These are phyloP conservation scores for Lucifuga dentata DNA, from an alignment of 2,113 vertebrate genomes.

Conservation along the genomic window DNA sequence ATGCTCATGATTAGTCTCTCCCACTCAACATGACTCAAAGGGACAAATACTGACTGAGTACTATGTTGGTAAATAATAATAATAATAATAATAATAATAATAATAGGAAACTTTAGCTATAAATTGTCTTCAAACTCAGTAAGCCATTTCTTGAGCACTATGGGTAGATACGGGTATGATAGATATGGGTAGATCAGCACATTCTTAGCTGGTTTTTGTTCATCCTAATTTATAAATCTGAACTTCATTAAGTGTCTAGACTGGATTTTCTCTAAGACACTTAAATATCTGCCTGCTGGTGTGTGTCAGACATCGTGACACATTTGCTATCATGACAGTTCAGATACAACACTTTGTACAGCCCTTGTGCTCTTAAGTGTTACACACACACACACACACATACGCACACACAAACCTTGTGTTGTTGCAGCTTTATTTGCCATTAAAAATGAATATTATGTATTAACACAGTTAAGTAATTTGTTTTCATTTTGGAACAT, in stretches of 20 bases:
- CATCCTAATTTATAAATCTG: conserved; percentile 8
- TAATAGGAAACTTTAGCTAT: too few relatives aligned
- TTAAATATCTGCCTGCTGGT: conserved; percentile 10
- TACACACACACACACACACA: neutral
- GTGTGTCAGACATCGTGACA: conserved; percentile 1
- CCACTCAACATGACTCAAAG: conserved; percentile 71
- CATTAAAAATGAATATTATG: conserved; percentile 41
- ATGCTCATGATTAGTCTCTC: conserved; percentile 60
- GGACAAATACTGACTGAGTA: conserved; percentile 49
- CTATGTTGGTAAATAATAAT: conserved; percentile 34
- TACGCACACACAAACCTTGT: conserved; percentile 3
- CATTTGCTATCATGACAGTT: conserved; percentile 8
- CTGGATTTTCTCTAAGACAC: conserved; percentile 31
- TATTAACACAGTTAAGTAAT: conserved; percentile 9
- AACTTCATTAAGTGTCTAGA: conserved; percentile 26
- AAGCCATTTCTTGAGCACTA: too few relatives aligned
- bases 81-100: conserved; percentile 2
- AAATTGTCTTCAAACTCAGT: too few relatives aligned
- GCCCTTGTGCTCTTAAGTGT: neutral
- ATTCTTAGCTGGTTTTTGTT: neutral
- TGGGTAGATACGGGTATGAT: too few relatives aligned
- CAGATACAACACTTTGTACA: conserved; percentile 13
- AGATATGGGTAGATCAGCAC: too few relatives aligned
- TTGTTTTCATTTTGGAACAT: conserved; percentile 7
- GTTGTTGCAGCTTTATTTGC: conserved; percentile 36